These are phyloP conservation scores for Steinernema carpocapsae DNA, from an alignment of 2,888 invertebrate genomes.

Conservation along the genomic window DNA sequence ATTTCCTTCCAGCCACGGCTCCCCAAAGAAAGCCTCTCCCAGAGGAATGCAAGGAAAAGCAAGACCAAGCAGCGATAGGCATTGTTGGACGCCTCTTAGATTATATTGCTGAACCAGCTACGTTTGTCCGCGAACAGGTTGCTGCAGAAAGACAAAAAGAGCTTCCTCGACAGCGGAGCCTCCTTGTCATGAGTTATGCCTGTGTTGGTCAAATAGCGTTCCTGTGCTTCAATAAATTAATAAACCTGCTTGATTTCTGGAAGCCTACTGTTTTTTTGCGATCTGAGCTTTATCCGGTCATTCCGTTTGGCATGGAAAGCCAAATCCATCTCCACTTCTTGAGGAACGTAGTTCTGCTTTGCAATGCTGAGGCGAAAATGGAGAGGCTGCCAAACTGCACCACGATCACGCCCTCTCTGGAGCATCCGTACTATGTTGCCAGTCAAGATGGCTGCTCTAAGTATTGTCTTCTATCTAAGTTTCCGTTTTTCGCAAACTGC, in stretches of 20 bases:
- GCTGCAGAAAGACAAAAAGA: not conserved
- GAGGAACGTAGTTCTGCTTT: constrained; percentile 13
- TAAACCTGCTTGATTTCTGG: no score
- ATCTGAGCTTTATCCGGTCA: not conserved
- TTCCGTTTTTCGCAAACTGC: no score
- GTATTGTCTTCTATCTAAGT: no score
- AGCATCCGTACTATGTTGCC: no score
- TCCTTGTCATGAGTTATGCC: constrained; percentile 38
- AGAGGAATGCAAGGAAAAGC: not conserved
- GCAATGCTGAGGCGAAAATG: constrained; percentile 12
- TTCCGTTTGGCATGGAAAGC: not conserved
- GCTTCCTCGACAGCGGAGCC: constrained; percentile 32
- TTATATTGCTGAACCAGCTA: constrained; percentile 35
- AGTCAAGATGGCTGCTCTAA: no score
- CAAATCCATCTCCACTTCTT: not conserved
- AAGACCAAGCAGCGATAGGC: not conserved
- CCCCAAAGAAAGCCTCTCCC: no score
- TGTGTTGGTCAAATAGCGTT: constrained; percentile 45
- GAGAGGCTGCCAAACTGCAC: constrained; percentile 20
- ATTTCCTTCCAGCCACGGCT: constrained; percentile 50
- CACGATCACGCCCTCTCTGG: no score
- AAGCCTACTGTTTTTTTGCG: not conserved
- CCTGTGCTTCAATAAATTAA: no score
- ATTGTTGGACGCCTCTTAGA: constrained; percentile 29
- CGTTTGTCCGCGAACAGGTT: constrained; percentile 41